Evolutionary conservation across 2,113 vertebrate genomes (phyloP).

Genomic region (Psittacula cyanocephala): DNA sequence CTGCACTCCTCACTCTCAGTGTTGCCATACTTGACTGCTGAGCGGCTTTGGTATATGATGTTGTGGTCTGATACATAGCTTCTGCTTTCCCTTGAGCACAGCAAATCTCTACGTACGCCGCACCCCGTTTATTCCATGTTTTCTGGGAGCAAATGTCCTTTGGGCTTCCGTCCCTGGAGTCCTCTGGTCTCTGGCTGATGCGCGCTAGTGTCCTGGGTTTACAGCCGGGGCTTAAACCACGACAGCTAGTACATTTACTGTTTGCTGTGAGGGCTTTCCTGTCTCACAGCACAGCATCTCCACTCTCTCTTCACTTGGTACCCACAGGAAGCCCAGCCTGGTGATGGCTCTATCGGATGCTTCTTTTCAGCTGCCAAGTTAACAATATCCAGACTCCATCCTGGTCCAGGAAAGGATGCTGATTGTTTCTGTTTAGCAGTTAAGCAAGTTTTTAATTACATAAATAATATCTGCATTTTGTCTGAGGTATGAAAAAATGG

Average conservation of each 20-base stretch:
- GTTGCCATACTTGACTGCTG: neutral
- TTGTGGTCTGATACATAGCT: neutral
- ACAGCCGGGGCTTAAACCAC: no score
- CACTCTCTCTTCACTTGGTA: neutral
- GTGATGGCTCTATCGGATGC: neutral
- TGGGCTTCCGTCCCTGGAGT: neutral
- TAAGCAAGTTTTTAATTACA: neutral
- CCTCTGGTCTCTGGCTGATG: neutral
- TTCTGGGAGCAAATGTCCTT: neutral
- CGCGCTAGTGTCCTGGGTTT: no score
- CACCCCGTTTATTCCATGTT: accelerated
- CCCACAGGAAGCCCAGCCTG: neutral
- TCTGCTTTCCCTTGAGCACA: neutral
- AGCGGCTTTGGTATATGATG: neutral
- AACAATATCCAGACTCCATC: neutral
- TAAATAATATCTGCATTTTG: neutral
- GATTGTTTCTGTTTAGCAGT: neutral
- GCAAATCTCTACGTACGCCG: accelerated
- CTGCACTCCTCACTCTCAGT: neutral
- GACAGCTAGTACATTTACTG: neutral
- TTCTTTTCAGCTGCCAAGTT: neutral
- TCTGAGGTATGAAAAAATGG: neutral
- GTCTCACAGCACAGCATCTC: neutral
- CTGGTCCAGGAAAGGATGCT: neutral
- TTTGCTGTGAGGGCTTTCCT: neutral